Evolutionary conservation across 2,797 vertebrate genomes (phyloP).

Genomic region (Anguilla pacifica): DNA sequence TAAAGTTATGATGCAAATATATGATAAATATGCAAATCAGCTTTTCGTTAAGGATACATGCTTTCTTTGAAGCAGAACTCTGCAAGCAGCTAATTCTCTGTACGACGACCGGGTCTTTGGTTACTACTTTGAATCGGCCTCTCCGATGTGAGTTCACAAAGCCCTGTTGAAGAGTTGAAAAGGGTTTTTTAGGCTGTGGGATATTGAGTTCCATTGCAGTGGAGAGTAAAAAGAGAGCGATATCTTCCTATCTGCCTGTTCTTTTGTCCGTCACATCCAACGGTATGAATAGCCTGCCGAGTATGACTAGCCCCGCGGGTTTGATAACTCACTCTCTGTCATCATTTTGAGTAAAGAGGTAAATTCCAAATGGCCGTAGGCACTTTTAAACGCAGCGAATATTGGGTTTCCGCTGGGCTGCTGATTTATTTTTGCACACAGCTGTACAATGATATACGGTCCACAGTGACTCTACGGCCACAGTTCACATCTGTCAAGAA

Average conservation of each 20-base stretch:
- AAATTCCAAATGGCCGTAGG: slow-evolving; percentile 44
- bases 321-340: slow-evolving; percentile 44
- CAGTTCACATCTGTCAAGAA: background rate
- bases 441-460: background rate
- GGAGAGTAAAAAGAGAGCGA: slow-evolving; percentile 34
- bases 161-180: slow-evolving; percentile 26
- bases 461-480: background rate
- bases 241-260: slow-evolving; percentile 42
- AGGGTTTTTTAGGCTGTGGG: slow-evolving; percentile 29
- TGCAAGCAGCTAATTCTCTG: slow-evolving; percentile 15
- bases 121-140: slow-evolving; percentile 51
- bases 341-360: slow-evolving; percentile 39
- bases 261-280: slow-evolving; percentile 39
- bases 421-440: background rate
- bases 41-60: background rate
- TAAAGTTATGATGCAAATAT: too few relatives aligned
- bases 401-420: background rate
- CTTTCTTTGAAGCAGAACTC: background rate
- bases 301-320: slow-evolving; percentile 40
- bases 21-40: background rate
- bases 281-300: slow-evolving; percentile 25
- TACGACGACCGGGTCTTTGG: slow-evolving; percentile 46
- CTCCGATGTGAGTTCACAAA: slow-evolving; percentile 31
- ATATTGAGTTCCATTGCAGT: slow-evolving; percentile 43
- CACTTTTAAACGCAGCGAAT: background rate